A percentile compares a stretch with the other conserved stretches of the same genome.
Evolutionary conservation across 1,140 invertebrate genomes (phyloP).

Genomic region (Parasteatoda tepidariorum): DNA sequence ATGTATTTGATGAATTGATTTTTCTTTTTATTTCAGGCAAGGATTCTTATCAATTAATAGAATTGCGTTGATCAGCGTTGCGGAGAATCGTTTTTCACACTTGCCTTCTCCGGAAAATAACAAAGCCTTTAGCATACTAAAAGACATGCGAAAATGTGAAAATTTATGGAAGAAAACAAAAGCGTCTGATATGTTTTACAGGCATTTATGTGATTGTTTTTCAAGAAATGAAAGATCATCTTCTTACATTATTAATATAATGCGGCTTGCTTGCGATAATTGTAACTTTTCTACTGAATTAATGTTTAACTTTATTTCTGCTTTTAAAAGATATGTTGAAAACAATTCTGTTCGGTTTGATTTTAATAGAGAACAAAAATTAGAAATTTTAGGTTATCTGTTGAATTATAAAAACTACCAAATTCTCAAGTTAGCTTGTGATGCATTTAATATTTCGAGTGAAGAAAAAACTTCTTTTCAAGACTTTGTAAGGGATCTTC

Average conservation of each 20-base stretch:
- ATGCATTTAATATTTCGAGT: not conserved
- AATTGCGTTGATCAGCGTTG: not conserved
- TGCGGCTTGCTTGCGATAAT: constrained; percentile 13
- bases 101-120: too few relatives aligned
- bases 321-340: not conserved
- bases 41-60: not conserved
- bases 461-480: not conserved
- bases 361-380: not conserved
- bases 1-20: not conserved
- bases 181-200: not conserved
- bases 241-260: not conserved
- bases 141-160: constrained; percentile 12
- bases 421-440: not conserved
- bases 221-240: constrained; percentile 4
- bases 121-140: too few relatives aligned
- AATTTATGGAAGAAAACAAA: not conserved
- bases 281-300: not conserved
- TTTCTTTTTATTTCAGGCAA: not conserved
- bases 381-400: not conserved
- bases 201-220: not conserved
- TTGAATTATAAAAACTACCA: not conserved
- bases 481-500: not conserved
- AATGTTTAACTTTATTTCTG: not conserved
- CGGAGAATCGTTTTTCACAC: not conserved
- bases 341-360: not conserved